Conservation (phyloP, 2,888 invertebrate genomes). For the Camptogramma bilineatum region DNA sequence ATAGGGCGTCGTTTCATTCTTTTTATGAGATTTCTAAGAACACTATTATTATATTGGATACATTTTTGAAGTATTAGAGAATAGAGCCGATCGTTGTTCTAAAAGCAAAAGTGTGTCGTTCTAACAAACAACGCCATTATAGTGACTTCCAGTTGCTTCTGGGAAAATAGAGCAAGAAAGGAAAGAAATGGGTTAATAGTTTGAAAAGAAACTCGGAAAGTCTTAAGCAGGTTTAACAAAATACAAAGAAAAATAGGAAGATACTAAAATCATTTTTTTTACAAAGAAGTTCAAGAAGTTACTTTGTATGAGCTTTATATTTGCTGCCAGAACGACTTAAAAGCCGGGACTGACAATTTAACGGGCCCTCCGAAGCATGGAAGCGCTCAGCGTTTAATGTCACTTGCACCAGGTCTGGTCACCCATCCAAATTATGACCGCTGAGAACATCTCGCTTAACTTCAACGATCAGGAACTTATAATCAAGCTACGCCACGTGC, state of each 20-base stretch:
- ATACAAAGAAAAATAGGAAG: background rate
- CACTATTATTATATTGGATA: conserved; percentile 51
- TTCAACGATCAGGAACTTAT: too few relatives aligned
- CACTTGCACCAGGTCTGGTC: too few relatives aligned
- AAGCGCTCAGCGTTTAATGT: too few relatives aligned
- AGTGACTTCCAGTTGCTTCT: conserved; percentile 45
- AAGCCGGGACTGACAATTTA: too few relatives aligned
- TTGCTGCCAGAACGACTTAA: too few relatives aligned
- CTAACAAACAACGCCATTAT: conserved; percentile 49
- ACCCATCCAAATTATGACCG: too few relatives aligned
- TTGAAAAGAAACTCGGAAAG: conserved; percentile 32
- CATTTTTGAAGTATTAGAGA: conserved; percentile 38
- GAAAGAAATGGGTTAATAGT: conserved; percentile 41
- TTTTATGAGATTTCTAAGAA: conserved; percentile 66
- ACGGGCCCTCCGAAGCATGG: too few relatives aligned
- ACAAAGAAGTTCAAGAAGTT: background rate
- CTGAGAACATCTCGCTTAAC: too few relatives aligned
- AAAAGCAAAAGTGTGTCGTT: conserved; percentile 52
- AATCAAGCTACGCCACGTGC: too few relatives aligned
- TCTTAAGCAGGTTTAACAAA: conserved; percentile 5
- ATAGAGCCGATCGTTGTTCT: conserved; percentile 49
- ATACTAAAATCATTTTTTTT: background rate
- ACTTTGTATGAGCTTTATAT: too few relatives aligned
- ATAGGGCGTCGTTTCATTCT: conserved; percentile 70
- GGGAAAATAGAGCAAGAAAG: conserved; percentile 46